Conservation (phyloP, 2,888 invertebrate species). For the Chrysopilus asiliformis region DNA sequence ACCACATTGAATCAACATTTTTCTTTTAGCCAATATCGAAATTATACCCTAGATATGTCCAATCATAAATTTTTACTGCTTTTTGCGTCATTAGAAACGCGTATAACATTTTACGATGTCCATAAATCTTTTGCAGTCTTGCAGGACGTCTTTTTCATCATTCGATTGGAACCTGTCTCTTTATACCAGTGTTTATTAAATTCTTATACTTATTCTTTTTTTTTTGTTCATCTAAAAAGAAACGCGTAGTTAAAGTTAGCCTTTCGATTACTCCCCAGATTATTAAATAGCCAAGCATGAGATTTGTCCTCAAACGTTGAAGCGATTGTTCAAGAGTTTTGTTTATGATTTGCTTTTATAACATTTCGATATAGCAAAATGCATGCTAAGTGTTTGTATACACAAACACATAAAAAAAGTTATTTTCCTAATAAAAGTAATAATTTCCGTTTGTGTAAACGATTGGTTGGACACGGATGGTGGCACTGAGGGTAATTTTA, state of each 20-base stretch:
- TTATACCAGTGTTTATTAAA: not conserved
- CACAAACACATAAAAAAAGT: not conserved
- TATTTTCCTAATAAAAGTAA: not conserved
- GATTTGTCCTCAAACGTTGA: no score
- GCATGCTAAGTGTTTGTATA: not conserved
- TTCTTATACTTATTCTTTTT: not conserved
- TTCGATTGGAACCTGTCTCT: not conserved
- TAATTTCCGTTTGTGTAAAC: no score
- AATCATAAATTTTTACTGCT: conserved; percentile 11
- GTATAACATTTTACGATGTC: conserved; percentile 12
- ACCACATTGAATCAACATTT: no score
- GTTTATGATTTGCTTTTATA: no score
- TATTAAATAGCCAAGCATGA: no score
- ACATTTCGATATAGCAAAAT: not conserved
- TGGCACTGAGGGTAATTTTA: no score
- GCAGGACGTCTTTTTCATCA: not conserved
- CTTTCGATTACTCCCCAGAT: no score
- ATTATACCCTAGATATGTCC: no score
- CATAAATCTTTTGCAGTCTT: conserved; percentile 8
- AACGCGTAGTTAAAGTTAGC: no score
- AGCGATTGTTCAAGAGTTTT: no score
- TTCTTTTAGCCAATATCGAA: no score
- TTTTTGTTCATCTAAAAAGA: not conserved
- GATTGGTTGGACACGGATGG: no score
- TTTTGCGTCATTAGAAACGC: conserved; percentile 11